These are phyloP conservation scores for Leptinotarsa juncta DNA, from an alignment of 2,888 invertebrate genomes.

Conservation along the genomic window DNA sequence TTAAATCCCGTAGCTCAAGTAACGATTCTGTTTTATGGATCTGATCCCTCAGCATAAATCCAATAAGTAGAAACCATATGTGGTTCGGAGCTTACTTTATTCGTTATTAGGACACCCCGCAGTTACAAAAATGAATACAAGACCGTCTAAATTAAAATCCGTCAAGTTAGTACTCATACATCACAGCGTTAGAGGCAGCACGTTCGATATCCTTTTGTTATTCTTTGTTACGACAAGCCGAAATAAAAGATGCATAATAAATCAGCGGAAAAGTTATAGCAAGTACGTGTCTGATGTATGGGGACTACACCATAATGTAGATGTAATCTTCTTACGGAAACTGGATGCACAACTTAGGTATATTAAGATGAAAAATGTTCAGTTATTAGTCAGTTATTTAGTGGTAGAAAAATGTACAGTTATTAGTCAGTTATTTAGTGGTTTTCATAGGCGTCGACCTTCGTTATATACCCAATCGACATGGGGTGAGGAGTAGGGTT, in stretches of 20 bases:
- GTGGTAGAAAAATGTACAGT: background rate
- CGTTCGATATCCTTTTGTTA: slow-evolving; percentile 16
- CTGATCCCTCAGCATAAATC: slow-evolving; percentile 1
- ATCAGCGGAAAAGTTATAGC: background rate
- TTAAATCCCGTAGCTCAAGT: background rate
- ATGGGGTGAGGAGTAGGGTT: too few species aligned
- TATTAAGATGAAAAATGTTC: background rate
- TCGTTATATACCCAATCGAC: too few species aligned
- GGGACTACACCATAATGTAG: background rate
- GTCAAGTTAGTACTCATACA: slow-evolving; percentile 36
- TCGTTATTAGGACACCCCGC: slow-evolving; percentile 42
- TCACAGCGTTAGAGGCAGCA: slow-evolving; percentile 10
- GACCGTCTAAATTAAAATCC: slow-evolving; percentile 40
- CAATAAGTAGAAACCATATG: slow-evolving; percentile 26
- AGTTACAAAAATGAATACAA: slow-evolving; percentile 37
- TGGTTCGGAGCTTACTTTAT: slow-evolving; percentile 23
- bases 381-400: background rate
- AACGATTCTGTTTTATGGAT: background rate
- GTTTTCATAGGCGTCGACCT: too few species aligned
- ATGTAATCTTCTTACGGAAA: slow-evolving; percentile 11
- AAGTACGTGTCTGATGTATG: slow-evolving; percentile 8
- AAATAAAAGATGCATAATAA: slow-evolving; percentile 18
- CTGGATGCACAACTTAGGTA: background rate
- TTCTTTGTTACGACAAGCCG: slow-evolving; percentile 16
- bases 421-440: background rate